Percentiles rank a stretch among this genome's conserved stretches.
Conservation (phyloP, 2,797 vertebrate genomes). For the Macroramphosus scolopax region DNA sequence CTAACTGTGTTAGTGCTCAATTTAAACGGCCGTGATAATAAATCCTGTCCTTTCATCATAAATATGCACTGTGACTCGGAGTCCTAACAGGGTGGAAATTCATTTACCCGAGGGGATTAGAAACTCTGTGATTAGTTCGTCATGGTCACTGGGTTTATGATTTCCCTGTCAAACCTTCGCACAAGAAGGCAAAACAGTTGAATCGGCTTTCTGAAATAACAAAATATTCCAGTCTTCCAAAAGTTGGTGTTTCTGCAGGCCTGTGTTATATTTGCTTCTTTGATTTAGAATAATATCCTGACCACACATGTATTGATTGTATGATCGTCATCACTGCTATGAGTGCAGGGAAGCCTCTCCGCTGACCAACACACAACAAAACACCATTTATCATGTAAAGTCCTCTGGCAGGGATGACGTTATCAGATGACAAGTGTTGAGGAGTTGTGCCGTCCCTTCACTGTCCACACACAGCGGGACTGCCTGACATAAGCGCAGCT, state of each 20-base stretch:
- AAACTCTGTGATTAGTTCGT: slow-evolving; percentile 33
- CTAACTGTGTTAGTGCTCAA: slow-evolving; percentile 5
- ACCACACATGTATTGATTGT: no score
- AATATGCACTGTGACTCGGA: slow-evolving; percentile 12
- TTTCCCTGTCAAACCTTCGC: no score
- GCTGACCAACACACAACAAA: slow-evolving; percentile 18
- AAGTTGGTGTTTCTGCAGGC: no score
- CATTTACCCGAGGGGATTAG: slow-evolving; percentile 41
- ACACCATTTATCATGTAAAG: slow-evolving; percentile 5
- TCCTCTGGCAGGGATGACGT: slow-evolving; percentile 21
- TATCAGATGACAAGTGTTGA: slow-evolving; percentile 20
- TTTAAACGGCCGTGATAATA: no score
- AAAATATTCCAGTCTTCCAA: no score
- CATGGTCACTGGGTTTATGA: slow-evolving; percentile 41
- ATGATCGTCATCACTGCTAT: no score
- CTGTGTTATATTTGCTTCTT: no score
- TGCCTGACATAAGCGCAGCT: slow-evolving; percentile 37
- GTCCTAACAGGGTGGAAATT: slow-evolving; percentile 23
- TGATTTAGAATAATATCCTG: no score
- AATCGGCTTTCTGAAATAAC: no score
- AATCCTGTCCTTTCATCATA: slow-evolving; percentile 3
- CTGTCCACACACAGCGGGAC: slow-evolving; percentile 22
- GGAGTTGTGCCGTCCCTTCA: slow-evolving; percentile 13
- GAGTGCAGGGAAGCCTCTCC: slow-evolving; percentile 6
- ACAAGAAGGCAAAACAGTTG: no score